Base-by-base conservation (phyloP, 2,113 vertebrate species). In the Mandrillus leucophaeus region DNA sequence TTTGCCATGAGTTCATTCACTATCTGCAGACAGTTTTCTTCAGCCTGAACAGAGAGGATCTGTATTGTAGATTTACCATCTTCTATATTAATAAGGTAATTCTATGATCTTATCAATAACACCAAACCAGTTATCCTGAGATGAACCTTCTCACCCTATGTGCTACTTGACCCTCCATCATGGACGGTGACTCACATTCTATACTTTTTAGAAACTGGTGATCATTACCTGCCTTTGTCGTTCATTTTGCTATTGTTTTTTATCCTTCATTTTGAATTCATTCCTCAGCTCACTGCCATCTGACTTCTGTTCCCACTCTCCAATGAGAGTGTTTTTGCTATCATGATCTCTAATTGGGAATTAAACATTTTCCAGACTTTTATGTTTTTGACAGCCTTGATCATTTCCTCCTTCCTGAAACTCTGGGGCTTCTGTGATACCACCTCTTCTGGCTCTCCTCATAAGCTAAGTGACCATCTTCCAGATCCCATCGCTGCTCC, bases 1-100 rank as follows among this genome's bases (percentile, higher is more conserved):
- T 99, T 98, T 6, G 90, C 97, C 98, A 99, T 93, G 88, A 97
- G 96, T 75, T 99, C 98, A 38, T 99, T 98, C 79, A 99, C 99
- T 0, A 61, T 95, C 38, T 93, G 93, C 81, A 99, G 98, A 96
- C 99, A 98, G 14, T 97, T 97, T 12, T 99, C 98, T 92, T 99
- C 98, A 13, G n/a, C 75, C 98, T 98, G 82, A 38, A 72, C 5
- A 80, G 45, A 92, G 64, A 90, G 8, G 32, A 86, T 27, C 1
- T 12, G n/a, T 64, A 78, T 0, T 84, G 78, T 3, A 57, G 18
- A 20, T 50, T 72, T 18, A 50, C 17, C 32, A 27, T 22, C 57
- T 45, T 89, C 45, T 22, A 64, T 23, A 23, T 43, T 55, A 61
- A 11, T 38, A 25, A 23, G 27, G 55, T 43, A 50, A 35, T 17